Evolutionary conservation across 2,888 invertebrate genomes (phyloP).

Genomic region (Itoplectis maculator): DNA sequence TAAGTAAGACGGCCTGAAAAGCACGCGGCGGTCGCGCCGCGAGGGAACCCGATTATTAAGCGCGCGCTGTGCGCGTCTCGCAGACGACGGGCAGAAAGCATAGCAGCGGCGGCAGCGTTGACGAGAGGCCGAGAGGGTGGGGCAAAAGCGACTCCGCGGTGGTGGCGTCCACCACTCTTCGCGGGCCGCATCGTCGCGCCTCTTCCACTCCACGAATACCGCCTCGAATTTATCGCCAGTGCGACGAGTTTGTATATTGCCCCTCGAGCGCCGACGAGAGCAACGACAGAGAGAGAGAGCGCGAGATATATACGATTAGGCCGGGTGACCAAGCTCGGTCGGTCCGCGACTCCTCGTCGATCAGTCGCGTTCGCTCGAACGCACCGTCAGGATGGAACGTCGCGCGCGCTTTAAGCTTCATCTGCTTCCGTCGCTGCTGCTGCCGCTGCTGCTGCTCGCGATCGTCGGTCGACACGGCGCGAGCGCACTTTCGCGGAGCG

Average conservation of each 20-base stretch:
- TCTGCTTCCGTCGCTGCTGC: slow-evolving; percentile 56
- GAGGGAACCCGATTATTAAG: slow-evolving; percentile 64
- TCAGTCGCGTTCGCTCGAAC: slow-evolving; percentile 79
- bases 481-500: slow-evolving; percentile 74
- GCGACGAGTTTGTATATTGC: slow-evolving; percentile 65
- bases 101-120: no score
- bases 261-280: slow-evolving; percentile 38
- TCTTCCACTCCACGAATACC: slow-evolving; percentile 39
- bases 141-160: slow-evolving; percentile 35
- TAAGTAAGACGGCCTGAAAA: slow-evolving; percentile 56
- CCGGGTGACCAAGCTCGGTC: slow-evolving; percentile 59
- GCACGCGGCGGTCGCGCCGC: slow-evolving; percentile 46
- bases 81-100: slow-evolving; percentile 49
- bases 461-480: slow-evolving; percentile 64
- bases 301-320: slow-evolving; percentile 72
- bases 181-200: slow-evolving; percentile 19
- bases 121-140: slow-evolving; percentile 57
- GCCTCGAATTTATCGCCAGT: slow-evolving; percentile 73
- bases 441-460: slow-evolving; percentile 68
- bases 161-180: slow-evolving; percentile 24
- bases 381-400: slow-evolving; percentile 80
- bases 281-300: slow-evolving; percentile 41
- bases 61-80: background rate
- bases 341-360: slow-evolving; percentile 66
- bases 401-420: slow-evolving; percentile 73